These are phyloP conservation scores for Andrena bucephala DNA, from an alignment of 2,888 invertebrate genomes.

Conservation along the genomic window DNA sequence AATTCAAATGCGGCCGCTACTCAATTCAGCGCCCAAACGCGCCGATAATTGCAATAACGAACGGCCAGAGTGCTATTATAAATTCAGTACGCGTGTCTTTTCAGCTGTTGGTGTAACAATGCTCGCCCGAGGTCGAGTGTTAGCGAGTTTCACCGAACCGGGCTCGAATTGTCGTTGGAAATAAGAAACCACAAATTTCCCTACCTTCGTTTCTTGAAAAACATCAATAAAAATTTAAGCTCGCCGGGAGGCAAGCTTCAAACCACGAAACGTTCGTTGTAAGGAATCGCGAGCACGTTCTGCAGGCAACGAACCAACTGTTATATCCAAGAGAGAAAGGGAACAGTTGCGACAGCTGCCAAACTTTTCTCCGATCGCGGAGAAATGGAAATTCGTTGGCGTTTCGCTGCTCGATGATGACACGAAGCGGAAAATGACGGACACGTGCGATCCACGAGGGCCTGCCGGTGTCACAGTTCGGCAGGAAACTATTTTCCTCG, in stretches of 20 bases:
- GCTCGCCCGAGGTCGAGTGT: conserved; percentile 57
- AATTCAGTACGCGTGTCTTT: conserved; percentile 70
- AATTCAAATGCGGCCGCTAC: conserved; percentile 8
- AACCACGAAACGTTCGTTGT: not conserved
- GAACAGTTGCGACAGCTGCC: conserved; percentile 12
- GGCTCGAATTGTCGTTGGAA: not conserved
- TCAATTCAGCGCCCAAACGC: conserved; percentile 4
- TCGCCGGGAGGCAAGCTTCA: not conserved
- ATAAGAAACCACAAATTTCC: not conserved
- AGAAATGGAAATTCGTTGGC: not conserved
- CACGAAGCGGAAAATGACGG: not conserved
- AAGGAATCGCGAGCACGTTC: conserved; percentile 11
- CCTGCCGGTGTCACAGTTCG: not conserved
- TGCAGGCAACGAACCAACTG: not conserved
- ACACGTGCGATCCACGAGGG: conserved; percentile 30
- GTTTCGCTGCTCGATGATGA: not conserved
- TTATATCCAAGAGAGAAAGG: conserved; percentile 24
- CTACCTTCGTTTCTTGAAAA: not conserved
- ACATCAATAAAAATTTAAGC: not conserved
- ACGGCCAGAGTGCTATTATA: conserved; percentile 52
- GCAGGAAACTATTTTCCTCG: conserved; percentile 32
- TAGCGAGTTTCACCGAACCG: conserved; percentile 21
- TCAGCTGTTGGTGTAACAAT: conserved; percentile 50
- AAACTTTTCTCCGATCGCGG: conserved; percentile 1
- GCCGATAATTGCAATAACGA: conserved; percentile 31